Conservation (phyloP, 2,888 invertebrate genomes). For the Cremastinae sp. region DNA sequence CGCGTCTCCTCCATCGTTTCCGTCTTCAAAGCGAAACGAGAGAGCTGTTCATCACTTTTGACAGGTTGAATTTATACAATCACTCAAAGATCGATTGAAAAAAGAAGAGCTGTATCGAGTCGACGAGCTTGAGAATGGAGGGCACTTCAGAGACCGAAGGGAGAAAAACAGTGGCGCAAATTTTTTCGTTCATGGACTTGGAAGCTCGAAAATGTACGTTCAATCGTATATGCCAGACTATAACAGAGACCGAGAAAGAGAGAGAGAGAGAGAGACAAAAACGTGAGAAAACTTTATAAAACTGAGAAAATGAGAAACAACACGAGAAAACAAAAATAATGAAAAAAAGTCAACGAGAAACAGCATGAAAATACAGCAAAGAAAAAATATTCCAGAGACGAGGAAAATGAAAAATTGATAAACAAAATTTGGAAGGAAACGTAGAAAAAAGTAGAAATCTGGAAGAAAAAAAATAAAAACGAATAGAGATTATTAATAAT, state of each 20-base stretch:
- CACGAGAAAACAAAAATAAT: background rate
- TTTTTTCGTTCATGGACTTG: too few relatives aligned
- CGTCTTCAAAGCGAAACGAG: conserved; percentile 8
- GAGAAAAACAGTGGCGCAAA: too few relatives aligned
- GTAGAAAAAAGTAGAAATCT: background rate
- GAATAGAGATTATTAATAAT: background rate
- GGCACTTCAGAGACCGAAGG: too few relatives aligned
- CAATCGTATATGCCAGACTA: too few relatives aligned
- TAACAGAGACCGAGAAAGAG: conserved; percentile 19
- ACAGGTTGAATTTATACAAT: conserved; percentile 27
- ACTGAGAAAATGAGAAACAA: too few relatives aligned
- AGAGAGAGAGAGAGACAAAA: conserved; percentile 17
- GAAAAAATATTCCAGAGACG: too few relatives aligned
- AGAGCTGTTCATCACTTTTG: conserved; percentile 32
- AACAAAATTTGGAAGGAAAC: background rate
- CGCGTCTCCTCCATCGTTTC: background rate
- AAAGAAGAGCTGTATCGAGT: background rate
- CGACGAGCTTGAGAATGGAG: background rate
- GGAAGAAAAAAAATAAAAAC: background rate
- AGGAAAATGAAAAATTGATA: too few relatives aligned
- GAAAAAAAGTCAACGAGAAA: background rate
- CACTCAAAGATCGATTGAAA: background rate
- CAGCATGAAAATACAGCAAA: too few relatives aligned
- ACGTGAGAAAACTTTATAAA: conserved; percentile 16
- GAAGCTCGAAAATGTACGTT: too few relatives aligned